Percentiles rank a stretch among this genome's conserved stretches.
These are phyloP conservation scores for Fregetta grallaria DNA, from an alignment of 2,113 vertebrate species.

Conservation along the genomic window DNA sequence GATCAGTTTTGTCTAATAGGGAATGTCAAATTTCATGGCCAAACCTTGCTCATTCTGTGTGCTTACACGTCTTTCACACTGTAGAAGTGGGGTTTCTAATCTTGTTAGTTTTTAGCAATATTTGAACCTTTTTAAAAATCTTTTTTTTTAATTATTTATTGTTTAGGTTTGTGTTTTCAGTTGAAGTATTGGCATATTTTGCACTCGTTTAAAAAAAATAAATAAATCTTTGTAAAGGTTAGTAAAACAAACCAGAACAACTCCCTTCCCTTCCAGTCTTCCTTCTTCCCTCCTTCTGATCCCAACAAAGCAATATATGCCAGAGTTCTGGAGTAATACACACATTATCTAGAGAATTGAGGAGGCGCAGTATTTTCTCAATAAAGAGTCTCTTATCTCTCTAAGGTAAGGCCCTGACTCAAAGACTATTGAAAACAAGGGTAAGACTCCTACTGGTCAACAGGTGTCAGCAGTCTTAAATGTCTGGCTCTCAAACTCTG, in stretches of 20 bases:
- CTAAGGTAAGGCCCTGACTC: neutral
- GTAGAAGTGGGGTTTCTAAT: neutral
- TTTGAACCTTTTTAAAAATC: neutral
- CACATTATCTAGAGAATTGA: neutral
- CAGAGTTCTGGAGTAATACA: neutral
- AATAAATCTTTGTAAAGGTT: neutral
- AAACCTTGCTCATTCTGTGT: neutral
- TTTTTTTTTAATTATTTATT: neutral
- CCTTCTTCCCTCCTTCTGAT: neutral
- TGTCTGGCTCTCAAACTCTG: neutral
- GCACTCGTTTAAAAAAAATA: neutral
- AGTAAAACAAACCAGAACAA: neutral
- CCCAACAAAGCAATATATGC: neutral
- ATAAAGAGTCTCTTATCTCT: neutral
- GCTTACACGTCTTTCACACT: neutral
- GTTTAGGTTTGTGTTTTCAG: neutral
- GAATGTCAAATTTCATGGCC: neutral
- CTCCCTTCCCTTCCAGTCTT: neutral
- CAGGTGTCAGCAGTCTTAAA: neutral
- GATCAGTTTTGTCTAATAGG: neutral
- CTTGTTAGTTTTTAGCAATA: neutral
- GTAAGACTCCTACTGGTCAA: neutral
- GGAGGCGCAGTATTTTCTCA: neutral
- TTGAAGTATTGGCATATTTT: neutral
- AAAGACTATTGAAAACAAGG: neutral